Conservation (phyloP, 2,888 invertebrate genomes). For the Pseudanteris insignis region DNA sequence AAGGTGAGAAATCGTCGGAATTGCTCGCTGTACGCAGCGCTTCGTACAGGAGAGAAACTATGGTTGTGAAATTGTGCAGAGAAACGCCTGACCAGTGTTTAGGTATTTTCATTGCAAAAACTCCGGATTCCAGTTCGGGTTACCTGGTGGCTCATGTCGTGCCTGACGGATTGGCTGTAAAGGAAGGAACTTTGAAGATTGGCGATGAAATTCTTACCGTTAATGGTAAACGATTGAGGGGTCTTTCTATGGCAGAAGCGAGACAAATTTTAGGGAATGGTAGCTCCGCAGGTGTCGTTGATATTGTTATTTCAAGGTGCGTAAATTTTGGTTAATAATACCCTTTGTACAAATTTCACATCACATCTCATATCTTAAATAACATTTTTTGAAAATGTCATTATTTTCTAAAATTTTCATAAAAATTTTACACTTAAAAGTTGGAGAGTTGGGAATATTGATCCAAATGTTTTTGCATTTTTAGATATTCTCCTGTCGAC, state of each 20-base stretch:
- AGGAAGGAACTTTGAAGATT: slow-evolving; percentile 74
- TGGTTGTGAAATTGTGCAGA: slow-evolving; percentile 70
- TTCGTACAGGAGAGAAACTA: slow-evolving; percentile 58
- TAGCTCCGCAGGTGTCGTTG: slow-evolving; percentile 72
- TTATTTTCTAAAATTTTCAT: no score
- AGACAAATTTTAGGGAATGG: slow-evolving; percentile 72
- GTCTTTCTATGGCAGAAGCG: slow-evolving; percentile 74
- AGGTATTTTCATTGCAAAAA: slow-evolving; percentile 77
- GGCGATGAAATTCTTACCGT: slow-evolving; percentile 80
- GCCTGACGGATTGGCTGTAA: slow-evolving; percentile 76
- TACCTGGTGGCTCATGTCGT: slow-evolving; percentile 78
- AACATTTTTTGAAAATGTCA: no score
- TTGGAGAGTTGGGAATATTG: no score
- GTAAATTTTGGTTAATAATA: no score
- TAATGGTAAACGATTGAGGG: slow-evolving; percentile 75
- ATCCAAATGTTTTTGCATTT: neutral
- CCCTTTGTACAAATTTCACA: neutral
- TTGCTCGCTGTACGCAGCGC: slow-evolving; percentile 53
- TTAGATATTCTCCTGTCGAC: slow-evolving; percentile 42
- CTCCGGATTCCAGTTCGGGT: slow-evolving; percentile 68
- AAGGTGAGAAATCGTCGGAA: slow-evolving; percentile 14
- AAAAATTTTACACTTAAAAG: no score
- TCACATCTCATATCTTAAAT: no score
- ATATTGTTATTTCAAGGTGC: slow-evolving; percentile 74
- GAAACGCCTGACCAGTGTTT: slow-evolving; percentile 72